phyloP scores from a whole-genome alignment of 2,888 invertebrate species.

The Macroteleia sp. region DNA sequence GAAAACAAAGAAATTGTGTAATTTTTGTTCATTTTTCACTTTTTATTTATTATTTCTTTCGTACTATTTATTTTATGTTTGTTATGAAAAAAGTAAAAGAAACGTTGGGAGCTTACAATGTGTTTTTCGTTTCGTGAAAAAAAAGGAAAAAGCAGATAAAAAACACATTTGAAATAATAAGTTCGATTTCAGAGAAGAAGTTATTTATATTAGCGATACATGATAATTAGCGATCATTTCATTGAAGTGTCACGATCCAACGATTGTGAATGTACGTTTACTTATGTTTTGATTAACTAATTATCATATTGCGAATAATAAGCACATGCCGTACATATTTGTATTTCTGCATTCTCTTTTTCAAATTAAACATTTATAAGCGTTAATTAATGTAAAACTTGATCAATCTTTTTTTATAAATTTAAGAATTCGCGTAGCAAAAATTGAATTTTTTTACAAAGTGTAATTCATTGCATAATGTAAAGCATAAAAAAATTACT shows the following conservation, averaged over 20 bases:
- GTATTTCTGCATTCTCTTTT: conserved; percentile 21
- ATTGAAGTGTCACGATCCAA: conserved; percentile 57
- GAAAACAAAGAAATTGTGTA: too few species aligned
- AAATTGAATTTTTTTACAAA: too few species aligned
- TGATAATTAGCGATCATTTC: conserved; percentile 52
- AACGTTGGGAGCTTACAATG: too few species aligned
- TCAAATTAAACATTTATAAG: neutral
- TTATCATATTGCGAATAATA: conserved; percentile 48
- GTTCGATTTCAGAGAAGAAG: conserved; percentile 31
- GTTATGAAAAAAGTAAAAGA: too few species aligned
- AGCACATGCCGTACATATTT: conserved; percentile 27
- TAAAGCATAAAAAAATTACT: too few species aligned
- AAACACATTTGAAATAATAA: conserved; percentile 28
- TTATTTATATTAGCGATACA: conserved; percentile 44
- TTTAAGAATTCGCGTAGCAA: too few species aligned
- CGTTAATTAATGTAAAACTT: neutral
- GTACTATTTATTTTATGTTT: too few species aligned
- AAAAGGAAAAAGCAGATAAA: too few species aligned
- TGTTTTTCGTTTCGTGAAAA: conserved; percentile 10
- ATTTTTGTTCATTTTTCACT: too few species aligned
- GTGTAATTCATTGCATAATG: too few species aligned
- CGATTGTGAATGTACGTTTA: conserved; percentile 39
- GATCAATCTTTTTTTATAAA: neutral
- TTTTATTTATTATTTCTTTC: too few species aligned
- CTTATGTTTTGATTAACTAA: conserved; percentile 47